These are phyloP conservation scores for Cyanoramphus novaezelandiae DNA, from an alignment of 2,113 vertebrate species.

Conservation along the genomic window DNA sequence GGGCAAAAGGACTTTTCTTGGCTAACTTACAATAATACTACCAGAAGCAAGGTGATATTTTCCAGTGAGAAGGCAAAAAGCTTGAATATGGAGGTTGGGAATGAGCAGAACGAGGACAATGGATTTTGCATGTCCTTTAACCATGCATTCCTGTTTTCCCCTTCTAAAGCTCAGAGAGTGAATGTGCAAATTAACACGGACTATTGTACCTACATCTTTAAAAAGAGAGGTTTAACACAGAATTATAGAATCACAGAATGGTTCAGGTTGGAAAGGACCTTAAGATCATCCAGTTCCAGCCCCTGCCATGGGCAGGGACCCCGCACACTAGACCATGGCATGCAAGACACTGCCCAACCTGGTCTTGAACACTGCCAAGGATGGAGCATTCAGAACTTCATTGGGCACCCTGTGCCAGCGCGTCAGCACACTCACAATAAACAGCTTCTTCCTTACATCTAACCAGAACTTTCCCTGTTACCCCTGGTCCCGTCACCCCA, in stretches of 20 bases:
- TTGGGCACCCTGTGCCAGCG: background rate
- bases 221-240: background rate
- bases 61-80: background rate
- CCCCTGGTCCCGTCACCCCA: too few relatives aligned
- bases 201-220: background rate
- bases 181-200: rapidly evolving
- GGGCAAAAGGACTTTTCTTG: background rate
- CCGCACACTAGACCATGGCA: background rate
- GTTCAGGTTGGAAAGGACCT: background rate
- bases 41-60: rapidly evolving
- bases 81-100: background rate
- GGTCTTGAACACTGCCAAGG: background rate
- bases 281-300: background rate
- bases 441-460: too few relatives aligned
- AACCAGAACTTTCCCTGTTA: too few relatives aligned
- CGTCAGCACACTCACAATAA: background rate
- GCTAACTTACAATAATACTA: background rate
- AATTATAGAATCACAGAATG: background rate
- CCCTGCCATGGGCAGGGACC: background rate
- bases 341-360: background rate
- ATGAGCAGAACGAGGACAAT: background rate
- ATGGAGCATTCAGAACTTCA: background rate
- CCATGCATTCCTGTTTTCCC: background rate
- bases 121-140: background rate
- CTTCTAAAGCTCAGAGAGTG: background rate